Base-by-base conservation (phyloP, 2,888 invertebrate genomes). In the Chrysotoxum bicinctum region DNA sequence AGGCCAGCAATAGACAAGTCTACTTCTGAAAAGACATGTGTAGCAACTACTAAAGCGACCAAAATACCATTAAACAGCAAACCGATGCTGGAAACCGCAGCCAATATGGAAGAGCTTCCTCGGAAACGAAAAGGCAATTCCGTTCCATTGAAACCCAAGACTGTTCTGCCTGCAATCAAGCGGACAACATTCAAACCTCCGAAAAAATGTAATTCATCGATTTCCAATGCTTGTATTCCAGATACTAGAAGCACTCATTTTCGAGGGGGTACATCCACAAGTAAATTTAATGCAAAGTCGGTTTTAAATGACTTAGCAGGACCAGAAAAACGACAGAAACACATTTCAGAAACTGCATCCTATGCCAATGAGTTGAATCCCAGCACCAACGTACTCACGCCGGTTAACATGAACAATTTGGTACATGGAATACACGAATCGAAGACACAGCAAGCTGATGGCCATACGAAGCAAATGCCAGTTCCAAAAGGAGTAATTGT, bases 171-270 rank as follows among this genome's bases (percentile, higher is more conserved):
- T 52, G 56, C 76, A 23, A 83, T 10, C 21, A 87, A 78, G 35
- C 87, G 56, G 26, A 85, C 21, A 6, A 81, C 50, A 3, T 83
- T 89, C 26, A 89, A 89, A 21, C 87, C 87, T 0, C 79, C 88
- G 3, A 88, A 87, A 30, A 58, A 69, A 0, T 3, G 14, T 0
- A 40, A 19, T 4, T 12, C 70, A 0, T 73, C 69, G 1, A 60
- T 81, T 21, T 82, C 87, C 1, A 72, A 68, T 6, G 60, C 78
- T 12, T 48, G 72, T 2, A 26, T 21, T 0, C 14, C 68, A 14
- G 12, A 43, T n/a, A 37, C 2, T 26, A 21, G 10, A 14, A 23
- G 8, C 12, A 37, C 32, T 40, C 10, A 43, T n/a, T 37, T n/a
- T 54, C 45, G 3, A 50, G 21, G 21, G 21, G 5, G 3, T 4